Conservation (phyloP, 2,797 vertebrate species). For the Eremophila alpestris region DNA sequence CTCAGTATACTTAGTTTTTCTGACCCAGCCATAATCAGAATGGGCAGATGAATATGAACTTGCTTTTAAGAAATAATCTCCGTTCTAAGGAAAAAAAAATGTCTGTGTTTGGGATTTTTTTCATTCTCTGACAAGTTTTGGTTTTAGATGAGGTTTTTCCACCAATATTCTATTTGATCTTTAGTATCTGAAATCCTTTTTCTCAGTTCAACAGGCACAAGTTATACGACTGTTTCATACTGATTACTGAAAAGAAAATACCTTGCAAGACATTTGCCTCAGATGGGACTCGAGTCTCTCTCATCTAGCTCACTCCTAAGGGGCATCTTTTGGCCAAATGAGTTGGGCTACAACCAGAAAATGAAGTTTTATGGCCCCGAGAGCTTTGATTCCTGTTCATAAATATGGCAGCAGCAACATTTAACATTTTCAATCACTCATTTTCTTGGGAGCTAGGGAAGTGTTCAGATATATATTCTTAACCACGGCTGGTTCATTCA, state of each 20-base stretch:
- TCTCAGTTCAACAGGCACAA: neutral
- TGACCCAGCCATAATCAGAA: neutral
- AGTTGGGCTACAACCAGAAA: neutral
- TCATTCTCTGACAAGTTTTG: neutral
- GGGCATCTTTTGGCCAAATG: neutral
- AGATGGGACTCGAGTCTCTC: neutral
- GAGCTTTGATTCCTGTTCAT: constrained; percentile 22
- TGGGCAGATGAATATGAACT: neutral
- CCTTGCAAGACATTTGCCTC: neutral
- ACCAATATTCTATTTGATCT: neutral
- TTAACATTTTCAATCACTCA: constrained; percentile 33
- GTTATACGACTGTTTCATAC: neutral
- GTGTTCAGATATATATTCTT: constrained; percentile 7
- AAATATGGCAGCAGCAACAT: constrained; percentile 28
- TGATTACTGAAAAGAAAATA: neutral
- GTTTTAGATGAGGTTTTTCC: neutral
- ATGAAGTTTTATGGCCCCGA: neutral
- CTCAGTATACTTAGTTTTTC: neutral
- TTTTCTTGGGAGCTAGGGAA: constrained; percentile 25
- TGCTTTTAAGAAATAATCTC: neutral
- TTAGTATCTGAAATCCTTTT: neutral
- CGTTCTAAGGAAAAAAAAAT: neutral
- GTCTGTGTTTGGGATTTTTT: rapidly evolving
- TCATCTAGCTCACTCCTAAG: neutral
- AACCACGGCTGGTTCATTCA: constrained; percentile 11